Base-by-base conservation (phyloP, 1,140 invertebrate species). In the Papilio dardanus region DNA sequence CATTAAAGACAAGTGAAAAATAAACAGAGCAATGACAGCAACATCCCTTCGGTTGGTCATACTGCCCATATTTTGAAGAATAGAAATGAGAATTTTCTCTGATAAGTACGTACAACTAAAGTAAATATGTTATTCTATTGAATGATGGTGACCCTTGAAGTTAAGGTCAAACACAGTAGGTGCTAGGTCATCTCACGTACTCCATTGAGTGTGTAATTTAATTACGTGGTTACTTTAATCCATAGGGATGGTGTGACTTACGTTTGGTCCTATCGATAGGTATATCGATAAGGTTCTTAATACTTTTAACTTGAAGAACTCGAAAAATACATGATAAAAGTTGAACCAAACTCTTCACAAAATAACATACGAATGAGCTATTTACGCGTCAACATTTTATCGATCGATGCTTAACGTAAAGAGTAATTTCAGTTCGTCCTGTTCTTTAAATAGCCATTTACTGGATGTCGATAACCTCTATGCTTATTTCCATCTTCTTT, bases 401-500 rank as follows among this genome's bases (percentile, higher is more conserved):
- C 71, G 71, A 73, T 58, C 46, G n/a, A 33, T 54, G 71, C 46
- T 31, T 35, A 35, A 42, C 28, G 7, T 50, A 28, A 73, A 31
- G 50, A 21, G 50, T 50, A 33, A 58, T 73, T 58, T 58, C 54
- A 21, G 50, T 73, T 54, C 50, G 71, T 73, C 71, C 71, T 73
- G 71, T 54, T 33, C 71, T 58, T 73, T 58, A 73, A 73, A 73
- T 58, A 73, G 46, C 46, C 46, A 58, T 6, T 19, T 33, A 24
- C 30, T 30, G 40, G 42, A 58, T 50, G 71, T 54, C 71, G 46
- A 58, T 73, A 31, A 73, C 42, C 71, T 30, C 71, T 4, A 33
- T 12, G 33, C 16, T 33, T 58, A 73, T 73, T 73, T 73, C 31
- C 46, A 58, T 58, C 46, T n/a, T 21, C 16, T 54, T 54, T 73